Conservation (phyloP, 2,113 vertebrate genomes). For the Xenopus borealis region DNA sequence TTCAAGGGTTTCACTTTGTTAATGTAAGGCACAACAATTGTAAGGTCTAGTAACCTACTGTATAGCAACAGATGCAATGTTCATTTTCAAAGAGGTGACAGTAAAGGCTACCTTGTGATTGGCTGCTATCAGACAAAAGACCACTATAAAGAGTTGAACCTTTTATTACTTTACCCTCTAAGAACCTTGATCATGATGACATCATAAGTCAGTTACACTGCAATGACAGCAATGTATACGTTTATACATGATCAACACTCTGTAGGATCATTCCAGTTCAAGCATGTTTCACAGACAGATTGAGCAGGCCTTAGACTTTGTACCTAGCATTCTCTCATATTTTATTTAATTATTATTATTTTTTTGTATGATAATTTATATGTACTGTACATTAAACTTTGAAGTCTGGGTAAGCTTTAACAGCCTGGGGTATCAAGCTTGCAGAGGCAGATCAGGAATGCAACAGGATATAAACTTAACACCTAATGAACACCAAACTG, state of each 20-base stretch:
- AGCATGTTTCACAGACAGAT: not conserved
- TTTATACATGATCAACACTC: not conserved
- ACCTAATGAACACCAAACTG: not conserved
- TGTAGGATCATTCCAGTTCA: not conserved
- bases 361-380: not conserved
- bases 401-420: not conserved
- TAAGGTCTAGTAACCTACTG: too few species aligned
- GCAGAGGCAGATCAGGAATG: constrained; percentile 13
- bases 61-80: too few species aligned
- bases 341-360: not conserved
- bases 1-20: too few species aligned
- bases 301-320: not conserved
- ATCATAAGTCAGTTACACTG: too few species aligned
- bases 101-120: too few species aligned
- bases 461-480: not conserved
- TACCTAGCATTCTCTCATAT: not conserved
- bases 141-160: too few species aligned
- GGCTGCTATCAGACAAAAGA: too few species aligned
- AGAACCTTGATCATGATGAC: too few species aligned
- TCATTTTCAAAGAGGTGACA: too few species aligned
- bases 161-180: too few species aligned
- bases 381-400: not conserved
- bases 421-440: constrained; percentile 1
- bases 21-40: too few species aligned
- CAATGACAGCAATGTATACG: too few species aligned